phyloP scores from a whole-genome alignment of 2,888 invertebrate genomes.

The Ptilodon capucinus region DNA sequence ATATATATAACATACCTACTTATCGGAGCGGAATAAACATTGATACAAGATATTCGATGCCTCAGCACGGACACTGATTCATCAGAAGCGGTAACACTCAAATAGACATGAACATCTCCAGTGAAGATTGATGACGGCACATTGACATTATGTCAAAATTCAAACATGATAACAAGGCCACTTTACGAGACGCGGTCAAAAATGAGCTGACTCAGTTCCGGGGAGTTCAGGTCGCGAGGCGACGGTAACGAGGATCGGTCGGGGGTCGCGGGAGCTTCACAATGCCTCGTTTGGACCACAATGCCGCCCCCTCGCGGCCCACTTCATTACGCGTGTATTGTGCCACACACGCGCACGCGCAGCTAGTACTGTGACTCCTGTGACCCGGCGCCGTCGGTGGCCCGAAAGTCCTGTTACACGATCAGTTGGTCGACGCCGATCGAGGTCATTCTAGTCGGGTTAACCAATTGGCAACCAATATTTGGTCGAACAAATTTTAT shows the following conservation, averaged over 20 bases:
- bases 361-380: slow-evolving; percentile 51
- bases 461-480: too few species aligned
- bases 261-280: slow-evolving; percentile 64
- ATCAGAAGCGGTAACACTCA: not conserved
- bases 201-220: slow-evolving; percentile 31
- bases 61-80: not conserved
- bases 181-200: slow-evolving; percentile 21
- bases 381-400: slow-evolving; percentile 65
- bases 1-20: too few species aligned
- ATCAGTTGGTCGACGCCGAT: too few species aligned
- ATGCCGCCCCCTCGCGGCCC: slow-evolving; percentile 77
- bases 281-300: slow-evolving; percentile 77
- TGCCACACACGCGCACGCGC: slow-evolving; percentile 55
- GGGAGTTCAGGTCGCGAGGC: slow-evolving; percentile 41
- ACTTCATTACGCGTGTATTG: slow-evolving; percentile 83
- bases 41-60: not conserved
- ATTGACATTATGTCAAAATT: slow-evolving; percentile 13
- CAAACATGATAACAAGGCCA: slow-evolving; percentile 38
- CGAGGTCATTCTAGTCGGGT: too few species aligned
- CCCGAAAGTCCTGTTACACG: too few species aligned
- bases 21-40: too few species aligned
- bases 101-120: slow-evolving; percentile 7
- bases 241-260: slow-evolving; percentile 64
- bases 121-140: slow-evolving; percentile 11
- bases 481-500: too few species aligned